A percentile compares a stretch with the other conserved stretches of the same genome.
Conservation (phyloP, 37 sponge, comb jelly and placozoan genomes). For the Ephydatia muelleri region DNA sequence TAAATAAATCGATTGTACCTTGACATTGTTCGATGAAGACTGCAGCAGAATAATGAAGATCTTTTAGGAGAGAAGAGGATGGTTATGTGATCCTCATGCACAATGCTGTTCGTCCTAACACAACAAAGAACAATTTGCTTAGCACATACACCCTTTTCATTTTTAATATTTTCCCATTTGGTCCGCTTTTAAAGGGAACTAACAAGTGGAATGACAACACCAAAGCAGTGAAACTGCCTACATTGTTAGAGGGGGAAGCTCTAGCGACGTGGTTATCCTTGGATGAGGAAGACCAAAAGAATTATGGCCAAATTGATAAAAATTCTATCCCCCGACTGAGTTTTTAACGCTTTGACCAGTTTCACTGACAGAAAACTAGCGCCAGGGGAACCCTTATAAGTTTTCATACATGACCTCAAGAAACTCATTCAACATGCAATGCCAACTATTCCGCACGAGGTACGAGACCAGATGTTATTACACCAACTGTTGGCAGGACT, state of each 20-base stretch:
- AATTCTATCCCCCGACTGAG: slow-evolving; percentile 15
- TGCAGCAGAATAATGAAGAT: too few species aligned
- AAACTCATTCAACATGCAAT: slow-evolving; percentile 51
- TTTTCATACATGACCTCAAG: slow-evolving; percentile 46
- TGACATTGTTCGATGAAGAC: too few species aligned
- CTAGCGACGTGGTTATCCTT: slow-evolving; percentile 18
- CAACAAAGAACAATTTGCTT: too few species aligned
- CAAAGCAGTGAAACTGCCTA: slow-evolving; percentile 33
- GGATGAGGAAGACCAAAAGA: slow-evolving; percentile 17
- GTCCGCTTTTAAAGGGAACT: not conserved
- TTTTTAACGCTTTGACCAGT: slow-evolving; percentile 41
- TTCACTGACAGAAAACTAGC: slow-evolving; percentile 34
- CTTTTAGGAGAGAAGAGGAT: too few species aligned
- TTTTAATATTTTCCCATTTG: not conserved
- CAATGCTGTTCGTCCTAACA: too few species aligned
- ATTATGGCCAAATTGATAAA: slow-evolving; percentile 7
- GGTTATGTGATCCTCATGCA: too few species aligned
- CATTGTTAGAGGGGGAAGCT: slow-evolving; percentile 32
- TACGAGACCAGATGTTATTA: slow-evolving; percentile 34
- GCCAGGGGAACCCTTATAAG: slow-evolving; percentile 33
- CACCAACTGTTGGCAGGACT: slow-evolving; percentile 52
- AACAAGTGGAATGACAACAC: slow-evolving; percentile 17
- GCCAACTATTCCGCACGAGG: slow-evolving; percentile 30
- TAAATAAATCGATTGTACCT: too few species aligned
- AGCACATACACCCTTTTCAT: too few species aligned